Evolutionary conservation across 1,140 invertebrate species (phyloP).

Genomic region (Daktulosphaira vitifoliae): DNA sequence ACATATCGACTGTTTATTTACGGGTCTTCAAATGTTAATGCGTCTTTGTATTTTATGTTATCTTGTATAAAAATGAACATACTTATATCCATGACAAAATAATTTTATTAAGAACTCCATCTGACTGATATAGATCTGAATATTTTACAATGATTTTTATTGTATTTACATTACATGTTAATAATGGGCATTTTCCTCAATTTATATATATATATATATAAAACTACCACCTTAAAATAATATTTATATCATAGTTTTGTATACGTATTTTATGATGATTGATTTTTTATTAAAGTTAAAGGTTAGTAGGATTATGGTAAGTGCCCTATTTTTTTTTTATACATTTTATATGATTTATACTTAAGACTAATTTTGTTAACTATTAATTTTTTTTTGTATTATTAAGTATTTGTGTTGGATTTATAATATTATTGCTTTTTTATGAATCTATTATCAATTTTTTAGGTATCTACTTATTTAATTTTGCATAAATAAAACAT

Average conservation of each 20-base stretch:
- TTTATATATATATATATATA: slow-evolving; percentile 6
- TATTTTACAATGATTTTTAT: slow-evolving; percentile 29
- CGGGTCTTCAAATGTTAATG: slow-evolving; percentile 24
- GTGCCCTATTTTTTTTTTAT: slow-evolving; percentile 33
- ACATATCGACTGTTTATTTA: slow-evolving; percentile 20
- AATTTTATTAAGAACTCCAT: slow-evolving; percentile 17
- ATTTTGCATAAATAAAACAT: slow-evolving; percentile 26
- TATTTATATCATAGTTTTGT: slow-evolving; percentile 26
- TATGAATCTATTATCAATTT: slow-evolving; percentile 31
- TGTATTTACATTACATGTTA: slow-evolving; percentile 29
- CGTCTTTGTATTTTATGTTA: neutral
- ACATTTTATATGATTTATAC: slow-evolving; percentile 33
- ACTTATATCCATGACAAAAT: slow-evolving; percentile 27
- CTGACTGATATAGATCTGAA: slow-evolving; percentile 31
- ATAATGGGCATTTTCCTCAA: slow-evolving; percentile 31
- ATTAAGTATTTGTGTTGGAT: slow-evolving; percentile 33
- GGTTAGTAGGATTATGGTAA: slow-evolving; percentile 29
- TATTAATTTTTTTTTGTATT: slow-evolving; percentile 34
- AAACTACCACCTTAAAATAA: slow-evolving; percentile 13
- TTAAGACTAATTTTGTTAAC: slow-evolving; percentile 33
- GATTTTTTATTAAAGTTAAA: slow-evolving; percentile 21
- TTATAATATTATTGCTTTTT: slow-evolving; percentile 33
- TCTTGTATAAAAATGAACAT: neutral
- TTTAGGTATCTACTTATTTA: slow-evolving; percentile 31
- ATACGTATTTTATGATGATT: slow-evolving; percentile 25